phyloP scores from a whole-genome alignment of 1,140 invertebrate genomes.

The Musca vetustissima region DNA sequence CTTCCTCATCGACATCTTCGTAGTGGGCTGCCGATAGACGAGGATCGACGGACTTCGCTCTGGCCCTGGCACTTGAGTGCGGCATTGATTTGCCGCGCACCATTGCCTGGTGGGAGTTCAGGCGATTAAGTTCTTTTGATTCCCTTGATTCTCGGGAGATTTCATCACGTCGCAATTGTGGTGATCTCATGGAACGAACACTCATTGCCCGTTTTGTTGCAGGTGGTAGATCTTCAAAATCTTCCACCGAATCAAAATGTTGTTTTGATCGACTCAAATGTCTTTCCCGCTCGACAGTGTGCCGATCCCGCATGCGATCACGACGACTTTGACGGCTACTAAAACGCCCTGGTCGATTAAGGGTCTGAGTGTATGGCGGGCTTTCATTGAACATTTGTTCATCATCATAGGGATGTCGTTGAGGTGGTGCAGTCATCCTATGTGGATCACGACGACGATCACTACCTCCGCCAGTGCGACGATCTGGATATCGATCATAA shows the following conservation, averaged over 20 bases:
- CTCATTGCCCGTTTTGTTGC: slow-evolving; percentile 43
- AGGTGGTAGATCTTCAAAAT: slow-evolving; percentile 21
- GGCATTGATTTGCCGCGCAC: slow-evolving; percentile 35
- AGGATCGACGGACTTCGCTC: slow-evolving; percentile 53
- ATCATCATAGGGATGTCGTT: slow-evolving; percentile 38
- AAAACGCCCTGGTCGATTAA: slow-evolving; percentile 59
- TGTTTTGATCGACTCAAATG: slow-evolving; percentile 37
- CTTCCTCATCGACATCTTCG: slow-evolving; percentile 53
- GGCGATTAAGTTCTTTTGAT: slow-evolving; percentile 41
- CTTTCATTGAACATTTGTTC: slow-evolving; percentile 40
- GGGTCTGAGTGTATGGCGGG: slow-evolving; percentile 34
- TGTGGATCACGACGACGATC: slow-evolving; percentile 34
- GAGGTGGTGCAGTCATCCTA: background rate
- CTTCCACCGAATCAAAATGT: slow-evolving; percentile 42
- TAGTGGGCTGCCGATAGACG: slow-evolving; percentile 41
- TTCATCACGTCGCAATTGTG: slow-evolving; percentile 32
- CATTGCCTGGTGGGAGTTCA: slow-evolving; percentile 35
- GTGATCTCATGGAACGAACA: slow-evolving; percentile 44
- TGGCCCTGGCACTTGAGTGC: slow-evolving; percentile 7
- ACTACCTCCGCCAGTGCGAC: slow-evolving; percentile 29
- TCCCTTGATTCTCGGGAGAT: slow-evolving; percentile 35
- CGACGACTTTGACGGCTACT: slow-evolving; percentile 51
- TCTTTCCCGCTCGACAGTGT: slow-evolving; percentile 52
- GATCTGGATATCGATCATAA: slow-evolving; percentile 20
- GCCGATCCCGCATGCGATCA: slow-evolving; percentile 47